Evolutionary conservation across 1,140 invertebrate genomes (phyloP).

Genomic region (Aphelinus certus): DNA sequence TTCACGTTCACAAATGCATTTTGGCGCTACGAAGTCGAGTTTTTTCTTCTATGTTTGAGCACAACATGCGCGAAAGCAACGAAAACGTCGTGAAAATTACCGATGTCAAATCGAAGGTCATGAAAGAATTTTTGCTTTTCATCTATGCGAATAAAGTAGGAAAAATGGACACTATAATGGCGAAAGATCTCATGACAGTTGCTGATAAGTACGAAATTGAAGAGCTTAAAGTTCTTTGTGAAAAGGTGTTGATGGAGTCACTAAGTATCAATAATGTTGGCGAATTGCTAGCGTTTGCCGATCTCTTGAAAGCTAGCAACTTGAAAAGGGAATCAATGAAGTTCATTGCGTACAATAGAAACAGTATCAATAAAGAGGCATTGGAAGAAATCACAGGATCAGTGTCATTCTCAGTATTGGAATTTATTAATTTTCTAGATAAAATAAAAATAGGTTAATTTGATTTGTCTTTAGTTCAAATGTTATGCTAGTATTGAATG

Average conservation of each 20-base stretch:
- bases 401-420: no score
- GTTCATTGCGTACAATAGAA: no score
- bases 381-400: no score
- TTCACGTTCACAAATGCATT: background rate
- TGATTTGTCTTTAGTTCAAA: no score
- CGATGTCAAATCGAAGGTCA: background rate
- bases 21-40: background rate
- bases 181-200: background rate
- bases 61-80: background rate
- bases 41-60: background rate
- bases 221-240: background rate
- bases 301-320: no score
- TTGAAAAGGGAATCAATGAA: no score
- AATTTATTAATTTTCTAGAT: no score
- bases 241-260: background rate
- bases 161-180: background rate
- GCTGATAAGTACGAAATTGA: background rate
- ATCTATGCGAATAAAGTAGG: conserved; percentile 1
- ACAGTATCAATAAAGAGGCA: no score
- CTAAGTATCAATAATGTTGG: background rate
- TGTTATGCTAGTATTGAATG: no score
- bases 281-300: background rate
- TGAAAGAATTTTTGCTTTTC: background rate
- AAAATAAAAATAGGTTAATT: no score
- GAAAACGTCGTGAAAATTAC: background rate